Evolutionary conservation across 37 sponge, comb jelly and placozoan species (phyloP), one percentile per base, ranked within the genome.

Genomic region (Bolinopsis microptera): DNA sequence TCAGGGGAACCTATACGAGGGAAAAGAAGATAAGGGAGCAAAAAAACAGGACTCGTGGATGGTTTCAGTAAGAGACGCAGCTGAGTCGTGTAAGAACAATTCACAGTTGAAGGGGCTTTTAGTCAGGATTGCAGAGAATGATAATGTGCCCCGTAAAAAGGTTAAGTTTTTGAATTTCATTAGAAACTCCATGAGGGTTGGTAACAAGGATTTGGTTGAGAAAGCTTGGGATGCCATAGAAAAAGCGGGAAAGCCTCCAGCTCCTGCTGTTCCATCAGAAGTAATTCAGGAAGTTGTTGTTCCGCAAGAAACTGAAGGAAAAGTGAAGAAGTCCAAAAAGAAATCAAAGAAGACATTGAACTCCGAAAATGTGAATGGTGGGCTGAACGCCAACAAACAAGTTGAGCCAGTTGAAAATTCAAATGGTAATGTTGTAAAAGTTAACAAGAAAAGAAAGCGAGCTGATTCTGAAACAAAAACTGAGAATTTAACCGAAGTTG

Each of bases 91-190:
- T 13, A 39, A 76, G 0, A 93, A 93, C 25, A 94, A 92, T 31
- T 95, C 97, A 0, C 86, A 92, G 69, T 48, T 96, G 34, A 80
- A 94, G 21, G 22, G 77, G 5, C 83, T 96, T n/a, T 77, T 98
- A 68, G 93, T 95, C 25, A 95, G 90, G 61, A 94, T 98, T 32
- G 77, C 95, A 5, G 94, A 95, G n/a, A 97, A 96, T 76, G 95
- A 96, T 28, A 99, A 99, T 88, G 96, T 99, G 2, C 99, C 99
- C 35, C 69, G 99, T 69, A 99, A 99, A 94, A 95, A 95, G 76
- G 90, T 93, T 0, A 97, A 99, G 69, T 99, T 99, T 94, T 93
- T 96, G 88, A 86, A 86, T n/a, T 93, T 74, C 26, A 72, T 93
- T 1, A 69, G 27, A 72, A 93, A 74, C 69, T 69, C 93, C 24